Evolutionary conservation across 2,113 vertebrate species (phyloP), one percentile per base, ranked within the genome.

Genomic region (Centrocercus urophasianus): DNA sequence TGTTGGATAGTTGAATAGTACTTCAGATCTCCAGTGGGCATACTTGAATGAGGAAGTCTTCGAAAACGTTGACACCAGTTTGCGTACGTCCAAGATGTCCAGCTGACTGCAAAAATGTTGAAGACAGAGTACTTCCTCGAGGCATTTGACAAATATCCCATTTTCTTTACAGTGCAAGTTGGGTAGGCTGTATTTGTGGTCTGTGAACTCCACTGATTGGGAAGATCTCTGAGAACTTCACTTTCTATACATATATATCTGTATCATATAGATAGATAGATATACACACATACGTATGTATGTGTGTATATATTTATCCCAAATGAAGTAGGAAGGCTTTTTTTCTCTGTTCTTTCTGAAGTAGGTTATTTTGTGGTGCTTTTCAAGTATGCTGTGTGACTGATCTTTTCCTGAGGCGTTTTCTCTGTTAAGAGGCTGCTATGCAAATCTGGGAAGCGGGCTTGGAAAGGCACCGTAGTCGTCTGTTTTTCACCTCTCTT

Each of bases 121-220:
- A 83, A 77, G 11, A 1, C 32, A 22, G 52, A 32, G 38, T 9
- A 8, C 28, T 48, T 83, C 67, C 32, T 83, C 1, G 0, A 8
- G 10, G n/a, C 43, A 47, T 3, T 34, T 0, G 0, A 34, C 28
- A 47, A 19, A 27, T 1, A 59, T 30, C 54, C 64, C 3, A 0
- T 45, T 34, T 72, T 38, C 61, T n/a, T 47, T 22, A 3, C 25
- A 3, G 24, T 8, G 12, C 73, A 16, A 9, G 6, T 11, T 1
- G 6, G 13, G 25, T 61, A 32, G 30, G 42, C 25, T 36, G 24
- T n/a, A 24, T 71, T 74, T 42, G 5, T 1, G 1, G 28, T 10
- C 76, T 69, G 30, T 38, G 25, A 61, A 0, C 38, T 28, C 34
- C 43, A 13, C 47, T 18, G 1, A 45, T 34, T 52, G 42, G 56